phyloP scores from a whole-genome alignment of 2,888 invertebrate genomes.

The Rhingia rostrata region DNA sequence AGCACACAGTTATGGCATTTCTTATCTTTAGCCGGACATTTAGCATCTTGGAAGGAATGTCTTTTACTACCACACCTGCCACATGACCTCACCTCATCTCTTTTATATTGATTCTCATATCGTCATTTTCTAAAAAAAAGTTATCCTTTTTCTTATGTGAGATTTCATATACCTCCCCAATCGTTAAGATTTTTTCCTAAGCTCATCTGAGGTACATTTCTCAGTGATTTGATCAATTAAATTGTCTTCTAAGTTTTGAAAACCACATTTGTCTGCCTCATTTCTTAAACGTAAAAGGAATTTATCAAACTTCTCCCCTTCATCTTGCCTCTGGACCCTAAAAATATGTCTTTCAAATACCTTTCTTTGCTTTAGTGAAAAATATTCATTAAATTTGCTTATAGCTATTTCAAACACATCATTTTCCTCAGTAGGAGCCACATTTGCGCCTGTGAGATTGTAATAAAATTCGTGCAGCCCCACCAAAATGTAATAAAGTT shows the following conservation, averaged over 20 bases:
- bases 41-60: too few species aligned
- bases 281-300: background rate
- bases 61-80: too few species aligned
- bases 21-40: too few species aligned
- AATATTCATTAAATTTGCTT: constrained; percentile 8
- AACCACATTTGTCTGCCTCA: background rate
- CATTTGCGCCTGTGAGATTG: constrained; percentile 23
- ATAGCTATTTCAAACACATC: constrained; percentile 21
- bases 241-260: too few species aligned
- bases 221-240: too few species aligned
- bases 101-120: too few species aligned
- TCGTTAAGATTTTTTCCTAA: constrained; percentile 32
- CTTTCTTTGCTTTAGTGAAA: constrained; percentile 23
- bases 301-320: too few species aligned
- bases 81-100: too few species aligned
- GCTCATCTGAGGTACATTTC: constrained; percentile 19
- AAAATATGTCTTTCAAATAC: constrained; percentile 24
- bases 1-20: constrained; percentile 21
- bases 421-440: background rate
- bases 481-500: constrained; percentile 24
- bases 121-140: background rate
- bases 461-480: constrained; percentile 25
- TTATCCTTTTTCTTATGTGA: background rate
- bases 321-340: constrained; percentile 23
- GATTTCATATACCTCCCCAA: constrained; percentile 13